These are phyloP conservation scores for Papilio polytes DNA, from an alignment of 1,140 invertebrate species.

Conservation along the genomic window DNA sequence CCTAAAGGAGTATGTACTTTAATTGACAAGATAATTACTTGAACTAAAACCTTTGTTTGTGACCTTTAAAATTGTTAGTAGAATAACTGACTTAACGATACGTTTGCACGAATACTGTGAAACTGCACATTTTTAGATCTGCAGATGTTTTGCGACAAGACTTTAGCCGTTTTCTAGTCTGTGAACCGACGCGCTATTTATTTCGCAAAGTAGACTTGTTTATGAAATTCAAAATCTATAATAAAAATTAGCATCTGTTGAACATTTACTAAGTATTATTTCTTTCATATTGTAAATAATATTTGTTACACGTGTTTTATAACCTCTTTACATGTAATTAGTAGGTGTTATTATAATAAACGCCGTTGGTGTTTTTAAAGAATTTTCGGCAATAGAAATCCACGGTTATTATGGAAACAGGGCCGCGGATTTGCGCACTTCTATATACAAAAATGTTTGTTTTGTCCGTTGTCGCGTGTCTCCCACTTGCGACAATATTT, in stretches of 20 bases:
- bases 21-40: neutral
- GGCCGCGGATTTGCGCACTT: neutral
- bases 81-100: neutral
- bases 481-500: conserved; percentile 25
- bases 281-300: too few relatives aligned
- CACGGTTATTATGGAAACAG: neutral
- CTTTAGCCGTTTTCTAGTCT: too few relatives aligned
- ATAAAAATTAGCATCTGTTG: too few relatives aligned
- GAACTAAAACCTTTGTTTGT: neutral
- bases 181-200: too few relatives aligned
- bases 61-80: neutral
- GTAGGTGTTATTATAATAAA: too few relatives aligned
- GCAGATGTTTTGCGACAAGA: too few relatives aligned
- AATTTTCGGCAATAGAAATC: neutral
- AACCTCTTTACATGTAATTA: too few relatives aligned
- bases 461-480: conserved; percentile 24
- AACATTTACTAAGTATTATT: too few relatives aligned
- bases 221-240: too few relatives aligned
- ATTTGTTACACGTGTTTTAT: too few relatives aligned
- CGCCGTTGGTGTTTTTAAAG: neutral
- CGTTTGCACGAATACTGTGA: neutral
- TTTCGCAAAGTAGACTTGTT: too few relatives aligned
- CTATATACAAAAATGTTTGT: conserved; percentile 4
- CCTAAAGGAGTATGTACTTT: neutral
- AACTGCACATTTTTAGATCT: neutral